Base-by-base conservation (phyloP, 1,140 invertebrate species). In the Lucilia cuprina region DNA sequence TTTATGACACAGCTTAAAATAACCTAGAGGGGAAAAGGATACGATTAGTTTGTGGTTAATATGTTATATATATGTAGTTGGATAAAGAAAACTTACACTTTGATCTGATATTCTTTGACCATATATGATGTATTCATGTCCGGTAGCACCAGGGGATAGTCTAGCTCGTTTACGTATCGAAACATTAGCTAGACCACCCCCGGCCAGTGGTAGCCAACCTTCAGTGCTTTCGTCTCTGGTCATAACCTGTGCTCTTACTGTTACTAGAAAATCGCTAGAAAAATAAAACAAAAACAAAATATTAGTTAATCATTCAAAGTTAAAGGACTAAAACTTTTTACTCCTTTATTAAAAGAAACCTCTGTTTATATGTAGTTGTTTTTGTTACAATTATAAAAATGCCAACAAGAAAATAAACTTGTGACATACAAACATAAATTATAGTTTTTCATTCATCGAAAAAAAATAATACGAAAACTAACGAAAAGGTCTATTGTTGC, bases 161-260 rank as follows among this genome's bases (percentile, higher is more conserved):
- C 93, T 90, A 91, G 92, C 91, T 86, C 95, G 93, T 91, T 95
- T 96, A 86, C 96, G 94, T 86, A 98, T 96, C 87, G 96, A 97
- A 86, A 97, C 96, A 92, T 97, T 96, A 88, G 97, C 97, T 60
- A 99, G 94, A 84, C 98, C 98, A 87, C 97, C 97, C 86, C 97
- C 97, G 85, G 96, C 96, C 91, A 98, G 93, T 86, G 97, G 97
- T 89, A 98, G 95, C 98, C 98, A 99, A 86, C 97, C 97, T 85
- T 97, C 98, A 83, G 96, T 97, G 91, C 96, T 97, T 92, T 99
- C 98, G 95, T 99, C 98, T 87, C 98, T 94, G 90, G 96, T 98
- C 98, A 99, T 99, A 93, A 99, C 98, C 94, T 99, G 98, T 92
- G 98, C 98, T 90, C 97, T 96, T 89, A 99, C 97, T 92, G 96